A percentile compares a stretch with the other conserved stretches of the same genome.
These are phyloP conservation scores for Istiophorus platypterus DNA, from an alignment of 2,113 vertebrate species.

Conservation along the genomic window DNA sequence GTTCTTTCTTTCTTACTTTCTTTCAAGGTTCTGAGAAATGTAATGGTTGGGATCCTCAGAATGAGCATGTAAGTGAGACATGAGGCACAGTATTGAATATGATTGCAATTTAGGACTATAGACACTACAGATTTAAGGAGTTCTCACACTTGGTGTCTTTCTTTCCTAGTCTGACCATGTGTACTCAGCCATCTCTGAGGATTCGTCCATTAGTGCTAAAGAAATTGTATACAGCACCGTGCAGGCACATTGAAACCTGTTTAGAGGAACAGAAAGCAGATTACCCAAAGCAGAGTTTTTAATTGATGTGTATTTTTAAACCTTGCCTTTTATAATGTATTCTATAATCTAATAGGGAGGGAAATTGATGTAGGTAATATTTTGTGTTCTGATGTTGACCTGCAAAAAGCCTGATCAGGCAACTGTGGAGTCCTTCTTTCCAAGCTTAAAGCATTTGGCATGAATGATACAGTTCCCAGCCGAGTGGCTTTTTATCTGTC, in stretches of 20 bases:
- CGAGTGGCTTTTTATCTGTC: too few relatives aligned
- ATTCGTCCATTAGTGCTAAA: neutral
- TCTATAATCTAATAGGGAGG: neutral
- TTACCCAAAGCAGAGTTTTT: neutral
- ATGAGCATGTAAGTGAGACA: conserved; percentile 24
- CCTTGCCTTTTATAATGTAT: neutral
- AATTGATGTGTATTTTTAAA: neutral
- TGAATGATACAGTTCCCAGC: too few relatives aligned
- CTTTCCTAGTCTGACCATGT: conserved; percentile 25
- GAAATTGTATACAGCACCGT: conserved; percentile 29
- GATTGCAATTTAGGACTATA: neutral
- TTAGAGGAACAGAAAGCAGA: neutral
- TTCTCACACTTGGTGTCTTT: neutral
- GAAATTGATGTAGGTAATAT: too few relatives aligned
- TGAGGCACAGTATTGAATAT: neutral
- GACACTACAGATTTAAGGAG: neutral
- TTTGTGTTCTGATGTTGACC: too few relatives aligned
- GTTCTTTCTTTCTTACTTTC: neutral
- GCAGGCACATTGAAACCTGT: conserved; percentile 13
- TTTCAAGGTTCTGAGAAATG: neutral
- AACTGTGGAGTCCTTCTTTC: too few relatives aligned
- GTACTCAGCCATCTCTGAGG: conserved; percentile 47
- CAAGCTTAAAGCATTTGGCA: too few relatives aligned
- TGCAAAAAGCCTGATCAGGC: too few relatives aligned
- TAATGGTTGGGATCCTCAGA: fast-evolving